Percentiles rank a stretch among this genome's conserved stretches.
Conservation (phyloP, 2,888 invertebrate genomes). For the Eupeodes luniger region DNA sequence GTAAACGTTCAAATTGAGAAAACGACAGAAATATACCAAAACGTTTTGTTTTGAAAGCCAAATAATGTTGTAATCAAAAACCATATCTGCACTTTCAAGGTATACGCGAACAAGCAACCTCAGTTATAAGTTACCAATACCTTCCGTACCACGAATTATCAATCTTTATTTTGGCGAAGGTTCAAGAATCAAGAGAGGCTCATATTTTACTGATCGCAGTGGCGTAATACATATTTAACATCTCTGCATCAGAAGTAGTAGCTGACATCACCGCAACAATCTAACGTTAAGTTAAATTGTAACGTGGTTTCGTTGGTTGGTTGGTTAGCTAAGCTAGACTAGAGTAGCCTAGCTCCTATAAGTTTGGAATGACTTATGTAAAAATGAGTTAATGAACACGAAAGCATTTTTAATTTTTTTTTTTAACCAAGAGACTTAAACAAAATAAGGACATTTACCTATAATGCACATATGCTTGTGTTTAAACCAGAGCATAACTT, state of each 20-base stretch:
- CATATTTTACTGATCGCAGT: constrained; percentile 2
- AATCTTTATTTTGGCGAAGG: constrained; percentile 1
- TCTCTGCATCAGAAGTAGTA: background rate
- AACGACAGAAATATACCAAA: no score
- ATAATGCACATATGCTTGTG: constrained; percentile 19
- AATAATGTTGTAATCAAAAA: no score
- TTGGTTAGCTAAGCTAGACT: no score
- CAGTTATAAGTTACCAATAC: background rate
- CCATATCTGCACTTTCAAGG: no score
- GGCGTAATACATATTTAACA: constrained; percentile 1
- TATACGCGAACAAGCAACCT: no score
- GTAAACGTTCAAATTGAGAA: no score
- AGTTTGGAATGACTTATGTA: background rate
- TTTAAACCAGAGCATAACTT: constrained; percentile 68
- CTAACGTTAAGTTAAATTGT: background rate
- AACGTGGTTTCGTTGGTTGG: background rate
- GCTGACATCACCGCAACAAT: constrained; percentile 5
- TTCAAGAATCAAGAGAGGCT: background rate
- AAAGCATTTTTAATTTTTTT: constrained; percentile 17
- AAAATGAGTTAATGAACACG: constrained; percentile 67
- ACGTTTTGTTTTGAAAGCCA: no score
- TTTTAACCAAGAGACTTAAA: constrained; percentile 1
- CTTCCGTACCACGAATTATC: background rate
- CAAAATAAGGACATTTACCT: constrained; percentile 14
- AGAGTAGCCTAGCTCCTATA: background rate